Conservation (phyloP, 2,888 invertebrate genomes). For the Cosmorhoe ocellata region DNA sequence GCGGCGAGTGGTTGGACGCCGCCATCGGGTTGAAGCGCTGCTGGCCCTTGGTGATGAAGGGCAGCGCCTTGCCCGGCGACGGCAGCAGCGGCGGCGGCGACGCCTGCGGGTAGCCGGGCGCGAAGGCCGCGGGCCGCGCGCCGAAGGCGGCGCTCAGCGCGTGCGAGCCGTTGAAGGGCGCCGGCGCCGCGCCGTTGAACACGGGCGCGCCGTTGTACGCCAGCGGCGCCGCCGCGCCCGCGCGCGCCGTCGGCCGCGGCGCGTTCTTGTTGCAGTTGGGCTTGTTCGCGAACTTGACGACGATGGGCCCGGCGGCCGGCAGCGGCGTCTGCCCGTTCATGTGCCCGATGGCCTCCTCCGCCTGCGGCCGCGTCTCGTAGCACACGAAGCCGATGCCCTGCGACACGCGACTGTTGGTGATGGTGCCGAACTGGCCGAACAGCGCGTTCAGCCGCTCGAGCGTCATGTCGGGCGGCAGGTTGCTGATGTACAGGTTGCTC, state of each 20-base stretch:
- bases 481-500: slow-evolving; percentile 79
- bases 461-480: slow-evolving; percentile 79
- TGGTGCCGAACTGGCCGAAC: slow-evolving; percentile 70
- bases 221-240: slow-evolving; percentile 56
- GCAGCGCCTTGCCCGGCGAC: slow-evolving; percentile 77
- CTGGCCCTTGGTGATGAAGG: slow-evolving; percentile 78
- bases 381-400: slow-evolving; percentile 80
- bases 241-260: slow-evolving; percentile 64
- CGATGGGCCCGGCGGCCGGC: slow-evolving; percentile 69
- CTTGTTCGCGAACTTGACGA: slow-evolving; percentile 79
- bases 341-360: slow-evolving; percentile 74
- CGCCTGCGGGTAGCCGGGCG: slow-evolving; percentile 70
- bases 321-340: slow-evolving; percentile 75
- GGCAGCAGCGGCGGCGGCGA: slow-evolving; percentile 76
- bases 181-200: slow-evolving; percentile 69
- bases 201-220: slow-evolving; percentile 70
- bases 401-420: slow-evolving; percentile 78
- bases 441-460: slow-evolving; percentile 73
- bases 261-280: slow-evolving; percentile 72
- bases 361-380: slow-evolving; percentile 71
- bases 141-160: slow-evolving; percentile 68
- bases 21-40: slow-evolving; percentile 80
- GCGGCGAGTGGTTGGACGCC: slow-evolving; percentile 69
- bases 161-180: slow-evolving; percentile 57
- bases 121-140: slow-evolving; percentile 64